Base-by-base conservation (phyloP, 2,797 vertebrate species). In the Takifugu ocellatus region DNA sequence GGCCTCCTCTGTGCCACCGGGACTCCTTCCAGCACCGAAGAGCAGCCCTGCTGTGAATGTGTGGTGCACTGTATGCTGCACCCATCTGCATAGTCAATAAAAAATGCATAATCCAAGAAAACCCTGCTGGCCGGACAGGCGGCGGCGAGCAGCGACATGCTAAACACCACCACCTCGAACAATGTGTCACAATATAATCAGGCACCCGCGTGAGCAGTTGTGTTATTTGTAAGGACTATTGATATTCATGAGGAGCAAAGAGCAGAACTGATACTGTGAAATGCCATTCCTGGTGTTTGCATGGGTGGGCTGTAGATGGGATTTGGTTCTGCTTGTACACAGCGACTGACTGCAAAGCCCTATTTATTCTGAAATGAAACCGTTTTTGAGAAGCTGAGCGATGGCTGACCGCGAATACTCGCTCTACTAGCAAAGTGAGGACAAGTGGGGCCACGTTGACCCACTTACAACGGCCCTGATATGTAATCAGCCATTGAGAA, bases 11-110 rank as follows among this genome's bases (percentile, higher is more conserved):
- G 68, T 44, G 48, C 63, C 55, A 2, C 21, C 51, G 63, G 82
- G 78, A 79, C 45, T 57, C 52, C 57, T 59, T 76, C 82, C 78
- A 81, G 59, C 55, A 42, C 49, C 25, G 39, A 68, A 81, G 70
- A 63, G 70, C 4, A 43, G 42, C 42, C 42, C 16, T 4, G 42
- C 1, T 4, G 12, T 39, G 36, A 39, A 39, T 14, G 36, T 4
- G 31, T 33, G 8, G 31, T 7, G 31, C 31, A 33, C 9, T 39
- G 2, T 39, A 3, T 0, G 36, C 36, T 4, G 10, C 6, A 5
- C 46, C 25, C 24, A 12, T 10, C 46, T 48, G 46, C 46, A 48
- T 24, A 47, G 46, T 25, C 21, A 48, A 12, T 25, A 39, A 39
- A 39, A 33, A 33, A 33, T 48, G 46, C 46, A 48, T 24, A 47